These are phyloP conservation scores for Steatocranus sp. DNA, from an alignment of 2,797 vertebrate genomes.

Conservation along the genomic window DNA sequence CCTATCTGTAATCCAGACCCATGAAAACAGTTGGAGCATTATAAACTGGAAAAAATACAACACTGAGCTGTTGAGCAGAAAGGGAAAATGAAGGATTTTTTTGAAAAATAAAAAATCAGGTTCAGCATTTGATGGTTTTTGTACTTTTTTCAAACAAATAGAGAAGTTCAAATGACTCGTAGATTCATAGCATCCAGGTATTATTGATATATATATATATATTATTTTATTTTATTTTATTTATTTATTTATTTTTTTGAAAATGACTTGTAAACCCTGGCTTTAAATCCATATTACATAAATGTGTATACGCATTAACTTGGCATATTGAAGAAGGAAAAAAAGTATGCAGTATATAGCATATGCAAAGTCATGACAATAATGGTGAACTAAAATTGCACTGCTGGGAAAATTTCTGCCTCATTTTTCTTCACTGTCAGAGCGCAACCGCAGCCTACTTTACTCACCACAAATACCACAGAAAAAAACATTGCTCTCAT, in stretches of 20 bases:
- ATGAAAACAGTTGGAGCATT: not conserved
- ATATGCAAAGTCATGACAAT: conserved; percentile 12
- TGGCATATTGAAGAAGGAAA: not conserved
- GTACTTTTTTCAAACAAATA: not conserved
- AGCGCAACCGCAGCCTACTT: conserved; percentile 18
- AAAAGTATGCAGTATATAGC: not conserved
- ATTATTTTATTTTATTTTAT: too few relatives aligned
- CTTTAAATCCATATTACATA: not conserved
- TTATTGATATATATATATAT: not conserved
- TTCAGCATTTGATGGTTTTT: not conserved
- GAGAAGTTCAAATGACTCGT: not conserved
- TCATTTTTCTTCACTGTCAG: conserved; percentile 29
- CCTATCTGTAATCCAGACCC: not conserved
- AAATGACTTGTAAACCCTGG: not conserved
- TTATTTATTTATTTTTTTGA: too few relatives aligned
- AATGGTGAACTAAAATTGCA: conserved; percentile 24
- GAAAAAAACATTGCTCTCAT: conserved; percentile 30
- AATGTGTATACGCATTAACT: not conserved
- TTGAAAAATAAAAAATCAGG: not conserved
- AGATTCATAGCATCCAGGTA: not conserved
- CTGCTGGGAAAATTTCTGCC: not conserved
- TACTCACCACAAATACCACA: conserved; percentile 32
- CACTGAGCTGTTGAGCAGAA: not conserved
- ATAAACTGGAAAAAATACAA: not conserved
- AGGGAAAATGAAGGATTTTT: not conserved